Conservation (phyloP, 2,797 vertebrate species). For the Coregonus sp. region DNA sequence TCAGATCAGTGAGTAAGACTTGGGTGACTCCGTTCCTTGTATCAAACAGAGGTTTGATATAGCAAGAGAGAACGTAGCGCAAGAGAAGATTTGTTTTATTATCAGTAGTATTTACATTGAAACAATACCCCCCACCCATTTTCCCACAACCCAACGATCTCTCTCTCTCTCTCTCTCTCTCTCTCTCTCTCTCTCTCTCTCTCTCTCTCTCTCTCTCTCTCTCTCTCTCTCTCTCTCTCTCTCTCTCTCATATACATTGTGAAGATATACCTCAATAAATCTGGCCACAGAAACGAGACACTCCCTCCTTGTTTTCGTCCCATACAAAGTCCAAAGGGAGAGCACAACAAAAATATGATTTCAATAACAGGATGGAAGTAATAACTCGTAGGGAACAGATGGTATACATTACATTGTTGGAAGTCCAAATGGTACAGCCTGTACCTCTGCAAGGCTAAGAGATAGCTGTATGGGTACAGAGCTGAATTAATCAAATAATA, state of each 20-base stretch:
- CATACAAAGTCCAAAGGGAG: slow-evolving; percentile 39
- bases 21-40: background rate
- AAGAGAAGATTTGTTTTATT: slow-evolving; percentile 76
- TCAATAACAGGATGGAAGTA: slow-evolving; percentile 21
- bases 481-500: background rate
- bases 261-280: slow-evolving; percentile 52
- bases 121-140: slow-evolving; percentile 70
- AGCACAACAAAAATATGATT: slow-evolving; percentile 33
- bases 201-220: too few relatives aligned
- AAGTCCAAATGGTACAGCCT: background rate
- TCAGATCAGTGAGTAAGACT: too few relatives aligned
- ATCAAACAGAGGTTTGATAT: slow-evolving; percentile 12
- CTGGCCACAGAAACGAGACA: slow-evolving; percentile 33
- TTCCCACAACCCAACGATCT: background rate
- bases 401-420: slow-evolving; percentile 6
- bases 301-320: slow-evolving; percentile 46
- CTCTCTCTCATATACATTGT: slow-evolving; percentile 1
- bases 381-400: slow-evolving; percentile 27
- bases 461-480: background rate
- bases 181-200: slow-evolving; percentile 40
- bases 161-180: slow-evolving; percentile 35
- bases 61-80: slow-evolving; percentile 52
- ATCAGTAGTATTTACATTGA: slow-evolving; percentile 81
- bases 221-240: slow-evolving; percentile 39
- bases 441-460: background rate